Base-by-base conservation (phyloP, 2,797 vertebrate species). In the Syncerus caffer region DNA sequence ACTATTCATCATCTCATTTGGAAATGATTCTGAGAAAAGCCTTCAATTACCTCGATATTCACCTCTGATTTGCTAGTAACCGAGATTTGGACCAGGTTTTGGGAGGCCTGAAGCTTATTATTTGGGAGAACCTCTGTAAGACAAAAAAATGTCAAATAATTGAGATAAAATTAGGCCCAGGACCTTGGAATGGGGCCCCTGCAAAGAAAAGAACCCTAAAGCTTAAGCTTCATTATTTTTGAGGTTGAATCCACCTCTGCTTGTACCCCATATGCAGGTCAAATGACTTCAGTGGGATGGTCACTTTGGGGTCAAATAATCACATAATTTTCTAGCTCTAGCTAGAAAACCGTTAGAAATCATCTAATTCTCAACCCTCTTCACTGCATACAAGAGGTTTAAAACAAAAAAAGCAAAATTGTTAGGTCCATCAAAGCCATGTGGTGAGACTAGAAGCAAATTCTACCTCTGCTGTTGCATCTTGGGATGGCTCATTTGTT, bases 171-270 rank as follows among this genome's bases (percentile, higher is more conserved):
- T 80, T 90, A 87, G 85, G 9, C 51, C 12, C 50, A 64, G 7
- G 17, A 16, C 27, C 91, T 89, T 89, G 42, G 53, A 74, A 27
- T 84, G 27, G 42, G 31, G n/a, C 4, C 29, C 31, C 34, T 78
- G 11, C 11, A 71, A 96, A 94, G 45, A 45, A 93, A 93, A 96
- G 64, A 96, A 80, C 25, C 10, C 57, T 87, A 67, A 86, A 94
- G 80, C 38, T 45, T 58, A 53, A 79, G 45, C 13, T 84, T 93
- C 53, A 71, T 58, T 80, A 79, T n/a, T 19, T 87, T 94, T 19
- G 83, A 85, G 58, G 38, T 67, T 38, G 93, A 95, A 57, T 87
- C 13, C 4, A 89, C 19, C 51, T 89, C n/a, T 60, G 50, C 60
- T 89, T 89, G 1, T 76, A 94, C 13, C 45, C 31, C 90, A 94